Percentiles rank a stretch among this genome's conserved stretches.
Conservation (phyloP, 2,797 vertebrate species). For the Labeo calbasu region DNA sequence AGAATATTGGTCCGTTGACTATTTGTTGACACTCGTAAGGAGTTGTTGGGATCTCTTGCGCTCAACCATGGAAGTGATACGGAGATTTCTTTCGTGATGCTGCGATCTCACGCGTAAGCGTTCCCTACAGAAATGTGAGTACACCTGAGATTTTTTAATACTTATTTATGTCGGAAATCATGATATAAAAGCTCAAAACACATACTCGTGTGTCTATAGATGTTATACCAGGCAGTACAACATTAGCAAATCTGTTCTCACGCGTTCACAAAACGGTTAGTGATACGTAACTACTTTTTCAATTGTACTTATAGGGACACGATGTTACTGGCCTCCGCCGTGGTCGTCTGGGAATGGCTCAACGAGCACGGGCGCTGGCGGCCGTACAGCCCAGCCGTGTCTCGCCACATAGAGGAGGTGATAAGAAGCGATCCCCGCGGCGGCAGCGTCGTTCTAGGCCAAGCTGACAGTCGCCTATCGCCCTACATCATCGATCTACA, state of each 20-base stretch:
- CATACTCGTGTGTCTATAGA: background rate
- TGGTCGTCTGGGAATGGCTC: slow-evolving; percentile 97
- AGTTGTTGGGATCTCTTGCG: slow-evolving; percentile 26
- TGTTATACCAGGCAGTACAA: background rate
- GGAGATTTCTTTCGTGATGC: slow-evolving; percentile 52
- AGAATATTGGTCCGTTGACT: background rate
- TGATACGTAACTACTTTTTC: slow-evolving; percentile 3
- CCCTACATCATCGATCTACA: slow-evolving; percentile 93
- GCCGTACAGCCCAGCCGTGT: slow-evolving; percentile 91
- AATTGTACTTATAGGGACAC: slow-evolving; percentile 69
- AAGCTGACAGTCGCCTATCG: slow-evolving; percentile 88
- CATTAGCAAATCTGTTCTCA: background rate
- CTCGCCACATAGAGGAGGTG: slow-evolving; percentile 92
- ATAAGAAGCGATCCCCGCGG: slow-evolving; percentile 86
- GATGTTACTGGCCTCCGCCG: slow-evolving; percentile 89
- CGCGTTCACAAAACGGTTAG: background rate
- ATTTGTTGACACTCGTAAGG: slow-evolving; percentile 17
- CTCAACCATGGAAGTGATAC: slow-evolving; percentile 47
- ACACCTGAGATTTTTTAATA: background rate
- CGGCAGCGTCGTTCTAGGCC: slow-evolving; percentile 91
- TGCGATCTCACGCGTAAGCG: slow-evolving; percentile 29
- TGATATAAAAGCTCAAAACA: background rate
- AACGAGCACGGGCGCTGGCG: slow-evolving; percentile 95
- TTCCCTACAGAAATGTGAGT: slow-evolving; percentile 54
- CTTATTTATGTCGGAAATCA: background rate